Percentiles rank a stretch among this genome's conserved stretches.
Conservation (phyloP, 2,888 invertebrate species). For the Lacanobia oleracea region DNA sequence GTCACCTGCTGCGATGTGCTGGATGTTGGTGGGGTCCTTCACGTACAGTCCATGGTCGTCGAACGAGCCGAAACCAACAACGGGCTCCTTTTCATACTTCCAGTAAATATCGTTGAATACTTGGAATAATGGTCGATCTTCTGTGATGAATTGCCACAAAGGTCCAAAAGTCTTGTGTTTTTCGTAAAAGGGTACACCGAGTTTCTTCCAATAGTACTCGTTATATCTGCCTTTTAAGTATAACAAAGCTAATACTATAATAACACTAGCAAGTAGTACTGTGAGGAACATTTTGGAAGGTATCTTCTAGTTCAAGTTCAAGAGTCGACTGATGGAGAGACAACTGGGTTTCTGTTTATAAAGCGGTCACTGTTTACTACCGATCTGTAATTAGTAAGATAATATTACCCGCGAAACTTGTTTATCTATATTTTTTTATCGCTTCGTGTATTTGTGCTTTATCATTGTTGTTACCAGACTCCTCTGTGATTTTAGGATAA, state of each 20-base stretch:
- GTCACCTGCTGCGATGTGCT: constrained; percentile 70
- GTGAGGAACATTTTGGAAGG: constrained; percentile 40
- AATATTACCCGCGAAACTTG: constrained; percentile 2
- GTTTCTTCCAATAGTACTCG: constrained; percentile 77
- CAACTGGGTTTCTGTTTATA: constrained; percentile 2
- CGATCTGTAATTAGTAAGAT: constrained; percentile 1
- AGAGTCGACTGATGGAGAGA: constrained; percentile 5
- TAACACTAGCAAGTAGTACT: constrained; percentile 10
- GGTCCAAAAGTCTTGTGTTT: constrained; percentile 72
- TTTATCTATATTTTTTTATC: neutral
- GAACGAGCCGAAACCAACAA: constrained; percentile 72
- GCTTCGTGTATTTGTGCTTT: neutral
- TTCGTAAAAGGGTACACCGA: constrained; percentile 72
- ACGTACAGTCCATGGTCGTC: constrained; percentile 68
- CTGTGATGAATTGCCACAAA: constrained; percentile 71
- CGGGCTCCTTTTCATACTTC: constrained; percentile 73
- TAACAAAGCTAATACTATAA: constrained; percentile 55
- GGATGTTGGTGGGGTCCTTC: constrained; percentile 71
- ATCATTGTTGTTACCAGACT: constrained; percentile 5
- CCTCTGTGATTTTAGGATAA: neutral
- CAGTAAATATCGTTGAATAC: constrained; percentile 73
- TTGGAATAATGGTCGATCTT: constrained; percentile 71
- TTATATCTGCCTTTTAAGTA: constrained; percentile 73
- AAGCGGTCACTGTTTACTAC: neutral
- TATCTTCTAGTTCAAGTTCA: constrained; percentile 14